A percentile compares a stretch with the other conserved stretches of the same genome.
Evolutionary conservation across 2,797 vertebrate genomes (phyloP).

Genomic region (Gadopsis marmoratus): DNA sequence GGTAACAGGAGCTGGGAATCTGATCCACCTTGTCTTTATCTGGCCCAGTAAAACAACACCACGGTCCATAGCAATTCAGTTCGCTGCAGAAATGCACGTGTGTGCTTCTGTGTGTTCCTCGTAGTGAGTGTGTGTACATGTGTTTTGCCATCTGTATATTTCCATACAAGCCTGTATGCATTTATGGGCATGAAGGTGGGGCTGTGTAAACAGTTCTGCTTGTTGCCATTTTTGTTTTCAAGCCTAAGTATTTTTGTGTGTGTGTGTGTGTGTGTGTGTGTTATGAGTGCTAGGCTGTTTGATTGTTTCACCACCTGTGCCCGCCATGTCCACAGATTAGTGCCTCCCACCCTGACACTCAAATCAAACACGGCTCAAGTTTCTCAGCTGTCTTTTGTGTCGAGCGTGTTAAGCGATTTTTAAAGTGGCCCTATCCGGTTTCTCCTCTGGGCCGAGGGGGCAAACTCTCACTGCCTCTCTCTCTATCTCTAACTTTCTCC

Average conservation of each 20-base stretch:
- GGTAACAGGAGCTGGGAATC: constrained; percentile 88
- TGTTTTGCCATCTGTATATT: constrained; percentile 30
- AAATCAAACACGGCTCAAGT: constrained; percentile 81
- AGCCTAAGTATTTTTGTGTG: constrained; percentile 30
- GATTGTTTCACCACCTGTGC: constrained; percentile 89
- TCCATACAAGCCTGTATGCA: constrained; percentile 44
- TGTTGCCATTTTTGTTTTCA: constrained; percentile 53
- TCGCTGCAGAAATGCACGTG: constrained; percentile 46
- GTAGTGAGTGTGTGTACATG: background rate
- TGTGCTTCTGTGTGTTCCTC: constrained; percentile 19
- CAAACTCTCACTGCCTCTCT: constrained; percentile 55
- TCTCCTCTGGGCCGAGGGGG: constrained; percentile 58
- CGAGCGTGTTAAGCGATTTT: constrained; percentile 82
- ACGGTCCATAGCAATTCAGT: constrained; percentile 65
- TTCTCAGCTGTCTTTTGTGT: constrained; percentile 84
- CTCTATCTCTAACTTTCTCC: constrained; percentile 56
- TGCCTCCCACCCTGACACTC: constrained; percentile 79
- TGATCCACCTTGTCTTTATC: constrained; percentile 88
- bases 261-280: constrained; percentile 25
- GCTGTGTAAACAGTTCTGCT: constrained; percentile 48
- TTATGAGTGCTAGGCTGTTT: constrained; percentile 69
- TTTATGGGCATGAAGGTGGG: constrained; percentile 41
- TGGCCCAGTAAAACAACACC: constrained; percentile 84
- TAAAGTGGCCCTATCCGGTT: constrained; percentile 83
- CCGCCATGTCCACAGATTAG: constrained; percentile 79